Evolutionary conservation across 1,140 invertebrate species (phyloP), one percentile per base, ranked within the genome.

Genomic region (Muscidifurax raptorellus): DNA sequence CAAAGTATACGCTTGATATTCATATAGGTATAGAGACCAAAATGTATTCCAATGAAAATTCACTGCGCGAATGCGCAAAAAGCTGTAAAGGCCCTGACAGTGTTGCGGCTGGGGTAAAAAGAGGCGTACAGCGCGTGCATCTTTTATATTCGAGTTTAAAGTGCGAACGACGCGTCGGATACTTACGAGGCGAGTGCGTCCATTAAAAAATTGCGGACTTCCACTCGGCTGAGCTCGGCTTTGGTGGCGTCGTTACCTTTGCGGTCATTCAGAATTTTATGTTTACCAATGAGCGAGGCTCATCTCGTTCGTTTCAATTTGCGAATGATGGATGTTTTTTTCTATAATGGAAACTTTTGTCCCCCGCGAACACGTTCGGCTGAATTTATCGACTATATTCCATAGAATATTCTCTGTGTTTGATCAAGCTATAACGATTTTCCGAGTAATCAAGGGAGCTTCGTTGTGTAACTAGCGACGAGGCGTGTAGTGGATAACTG

Each of bases 171-270:
- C 52, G 52, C 52, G 13, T 47, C 9, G 64, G 64, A 67, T 27
- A 67, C 64, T 67, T 67, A 67, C n/a, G 64, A 47, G n/a, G n/a
- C 27, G 64, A 67, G 64, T 67, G 64, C n/a, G n/a, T 67, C 64
- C 64, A 67, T 67, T 67, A 67, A 30, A 69, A 59, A 69, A 69
- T 28, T 69, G 67, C 67, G 67, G 25, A 30, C 25, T 30, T 69
- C 27, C 13, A 69, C 25, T 30, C 27, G 25, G 67, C 30, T 69
- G 22, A 69, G 27, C 25, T 10, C 6, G 9, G 64, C 18, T 67
- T 25, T n/a, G n/a, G n/a, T 4, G 2, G 13, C 9, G 10, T 12
- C 27, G 10, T 69, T 69, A 28, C 30, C 13, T 30, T 28, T 27
- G 67, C 27, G 22, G 18, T 6, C 28, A 69, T 69, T 69, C 67